Base-by-base conservation (phyloP, 2,797 vertebrate species). In the Adrianichthys oophorus region DNA sequence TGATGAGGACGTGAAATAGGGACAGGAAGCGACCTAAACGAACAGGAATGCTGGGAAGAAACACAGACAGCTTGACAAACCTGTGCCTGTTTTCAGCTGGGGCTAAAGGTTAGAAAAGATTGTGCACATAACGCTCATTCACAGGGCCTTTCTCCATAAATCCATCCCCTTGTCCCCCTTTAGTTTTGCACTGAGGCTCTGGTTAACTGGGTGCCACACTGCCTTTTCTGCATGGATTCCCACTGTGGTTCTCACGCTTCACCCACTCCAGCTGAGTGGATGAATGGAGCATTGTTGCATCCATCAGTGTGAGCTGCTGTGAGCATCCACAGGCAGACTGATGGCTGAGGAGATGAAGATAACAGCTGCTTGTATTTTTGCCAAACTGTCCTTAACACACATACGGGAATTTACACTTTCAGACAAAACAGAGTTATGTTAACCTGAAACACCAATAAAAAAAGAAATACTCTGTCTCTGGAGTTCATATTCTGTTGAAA, bases 21-120 rank as follows among this genome's bases (percentile, higher is more conserved):
- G 71, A 76, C 48, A 84, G 89, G 90, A 91, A 90, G 76, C 90
- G 78, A 87, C 67, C 21, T 66, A 66, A 76, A 67, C 63, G 47
- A 72, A 68, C 41, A 82, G 77, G 85, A 92, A 91, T 90, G 86
- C 61, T 79, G 68, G 67, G 75, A 81, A 78, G 68, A 8, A 46
- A 26, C 54, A 45, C 37, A 43, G 7, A 53, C 2, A 58, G 44
- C 41, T 50, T 1, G n/a, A 37, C 2, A 8, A 58, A 26, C 24
- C 24, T 26, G 45, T 58, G 64, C 24, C 55, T 62, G 70, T 59
- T 45, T 51, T 26, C 54, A 26, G 23, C 53, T 15, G 46, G 48
- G 77, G 52, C 70, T 56, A 73, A 48, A 74, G 72, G 67, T 70
- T 19, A 44, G n/a, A 44, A 8, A 4, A n/a, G 42, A 46, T 18